Evolutionary conservation across 2,113 vertebrate species (phyloP), one percentile per base, ranked within the genome.

Genomic region (Felis chaus): DNA sequence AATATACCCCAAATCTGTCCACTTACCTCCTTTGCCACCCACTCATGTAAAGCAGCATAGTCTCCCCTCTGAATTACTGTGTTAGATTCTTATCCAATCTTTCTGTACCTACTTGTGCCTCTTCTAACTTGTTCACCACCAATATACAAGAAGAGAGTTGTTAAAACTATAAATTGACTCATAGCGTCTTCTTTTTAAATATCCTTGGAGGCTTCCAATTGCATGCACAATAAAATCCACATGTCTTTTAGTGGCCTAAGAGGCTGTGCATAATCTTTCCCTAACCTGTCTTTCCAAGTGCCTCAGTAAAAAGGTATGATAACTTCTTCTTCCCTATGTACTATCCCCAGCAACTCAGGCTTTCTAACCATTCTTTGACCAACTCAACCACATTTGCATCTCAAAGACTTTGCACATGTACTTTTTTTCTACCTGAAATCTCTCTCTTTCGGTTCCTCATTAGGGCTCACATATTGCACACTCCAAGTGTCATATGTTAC

Each of bases 1-100:
- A 95, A 95, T 89, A 66, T 48, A 92, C 71, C 10, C n/a, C 53
- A n/a, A 71, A n/a, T 81, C 71, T 97, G 29, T 81, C 86, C 21
- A 16, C 39, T 94, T 87, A 79, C 21, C 25, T 95, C 19, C 69
- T 71, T 95, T 92, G 18, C 33, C 13, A 45, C 79, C 36, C 7
- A 89, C 31, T 82, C 68, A 73, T 68, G 53, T 13, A 48, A 94
- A 61, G 8, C 45, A 23, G 33, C 33, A 31, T 63, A 27, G 55
- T 96, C 29, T 95, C n/a, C 93, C 27, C 27, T 78, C 14, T 74
- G 73, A 96, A 82, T 71, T 39, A 91, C 9, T 86, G 9, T 66
- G 5, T 79, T 76, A 68, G 41, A n/a, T 27, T 41, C 45, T 61
- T 66, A 31, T 61, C 45, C 36, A 33, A 61, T 94, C 66, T 91